Evolutionary conservation across 2,797 vertebrate genomes (phyloP).

Genomic region (Furcifer pardalis): DNA sequence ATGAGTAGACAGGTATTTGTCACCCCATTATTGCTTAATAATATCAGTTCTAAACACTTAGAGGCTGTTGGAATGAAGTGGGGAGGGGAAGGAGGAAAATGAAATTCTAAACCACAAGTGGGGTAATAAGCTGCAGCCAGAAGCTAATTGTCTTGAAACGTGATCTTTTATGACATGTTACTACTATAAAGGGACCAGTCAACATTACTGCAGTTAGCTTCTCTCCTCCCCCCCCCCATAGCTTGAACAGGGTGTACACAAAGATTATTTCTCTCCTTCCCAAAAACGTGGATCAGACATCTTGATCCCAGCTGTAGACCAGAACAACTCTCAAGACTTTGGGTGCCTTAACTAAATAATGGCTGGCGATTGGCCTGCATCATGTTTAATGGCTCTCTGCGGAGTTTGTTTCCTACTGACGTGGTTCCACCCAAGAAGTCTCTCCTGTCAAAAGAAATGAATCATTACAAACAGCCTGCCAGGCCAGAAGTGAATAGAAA

Average conservation of each 20-base stretch:
- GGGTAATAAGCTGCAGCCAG: constrained; percentile 90
- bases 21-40: constrained; percentile 78
- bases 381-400: constrained; percentile 77
- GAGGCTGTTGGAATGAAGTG: constrained; percentile 77
- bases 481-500: constrained; percentile 72
- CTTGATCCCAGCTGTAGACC: constrained; percentile 72
- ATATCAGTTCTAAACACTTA: constrained; percentile 79
- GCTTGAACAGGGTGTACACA: constrained; percentile 72
- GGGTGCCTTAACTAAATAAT: constrained; percentile 71
- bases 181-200: constrained; percentile 85
- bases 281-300: constrained; percentile 71
- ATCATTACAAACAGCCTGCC: constrained; percentile 72
- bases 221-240: constrained; percentile 79
- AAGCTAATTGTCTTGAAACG: constrained; percentile 96
- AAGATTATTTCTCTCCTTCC: constrained; percentile 40
- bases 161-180: constrained; percentile 92
- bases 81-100: constrained; percentile 65
- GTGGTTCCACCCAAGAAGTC: constrained; percentile 79
- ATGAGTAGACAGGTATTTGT: constrained; percentile 76
- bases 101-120: constrained; percentile 88
- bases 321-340: constrained; percentile 72
- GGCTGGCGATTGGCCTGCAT: constrained; percentile 79
- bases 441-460: constrained; percentile 77
- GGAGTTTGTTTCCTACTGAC: constrained; percentile 74
- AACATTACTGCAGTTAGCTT: constrained; percentile 74